Conservation (phyloP, 2,888 invertebrate genomes). For the Sinohyriopsis cumingii region DNA sequence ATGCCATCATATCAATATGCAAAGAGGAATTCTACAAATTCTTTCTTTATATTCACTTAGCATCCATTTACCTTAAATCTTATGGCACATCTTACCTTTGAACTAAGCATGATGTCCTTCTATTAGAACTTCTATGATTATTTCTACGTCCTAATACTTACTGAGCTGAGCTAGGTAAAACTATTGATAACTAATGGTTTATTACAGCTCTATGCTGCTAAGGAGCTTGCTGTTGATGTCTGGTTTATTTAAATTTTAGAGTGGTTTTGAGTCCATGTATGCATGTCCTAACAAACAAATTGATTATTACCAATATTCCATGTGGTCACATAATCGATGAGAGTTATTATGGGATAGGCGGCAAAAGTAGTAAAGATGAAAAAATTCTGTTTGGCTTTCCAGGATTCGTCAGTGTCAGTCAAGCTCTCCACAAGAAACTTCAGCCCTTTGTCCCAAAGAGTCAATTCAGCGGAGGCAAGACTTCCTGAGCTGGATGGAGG, state of each 20-base stretch:
- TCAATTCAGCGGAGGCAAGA: constrained; percentile 7
- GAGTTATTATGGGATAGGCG: constrained; percentile 31
- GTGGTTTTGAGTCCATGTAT: background rate
- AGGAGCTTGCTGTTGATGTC: background rate
- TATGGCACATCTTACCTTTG: no score
- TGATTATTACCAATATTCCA: constrained; percentile 37
- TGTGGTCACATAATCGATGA: constrained; percentile 40
- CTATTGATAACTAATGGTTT: no score
- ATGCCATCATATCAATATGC: no score
- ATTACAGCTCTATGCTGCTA: no score
- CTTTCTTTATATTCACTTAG: no score
- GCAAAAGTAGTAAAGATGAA: constrained; percentile 19
- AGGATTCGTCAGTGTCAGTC: constrained; percentile 12
- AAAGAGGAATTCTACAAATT: no score
- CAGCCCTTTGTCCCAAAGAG: background rate
- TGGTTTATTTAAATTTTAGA: background rate
- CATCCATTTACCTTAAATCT: no score
- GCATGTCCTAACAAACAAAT: background rate
- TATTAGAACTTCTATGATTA: no score
- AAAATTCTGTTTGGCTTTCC: constrained; percentile 19
- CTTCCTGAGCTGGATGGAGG: background rate
- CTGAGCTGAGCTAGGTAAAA: no score
- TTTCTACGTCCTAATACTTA: no score
- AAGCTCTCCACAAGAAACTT: constrained; percentile 18
- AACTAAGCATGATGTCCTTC: no score